Base-by-base conservation (phyloP, 2,888 invertebrate genomes). In the Euproctis similis region DNA sequence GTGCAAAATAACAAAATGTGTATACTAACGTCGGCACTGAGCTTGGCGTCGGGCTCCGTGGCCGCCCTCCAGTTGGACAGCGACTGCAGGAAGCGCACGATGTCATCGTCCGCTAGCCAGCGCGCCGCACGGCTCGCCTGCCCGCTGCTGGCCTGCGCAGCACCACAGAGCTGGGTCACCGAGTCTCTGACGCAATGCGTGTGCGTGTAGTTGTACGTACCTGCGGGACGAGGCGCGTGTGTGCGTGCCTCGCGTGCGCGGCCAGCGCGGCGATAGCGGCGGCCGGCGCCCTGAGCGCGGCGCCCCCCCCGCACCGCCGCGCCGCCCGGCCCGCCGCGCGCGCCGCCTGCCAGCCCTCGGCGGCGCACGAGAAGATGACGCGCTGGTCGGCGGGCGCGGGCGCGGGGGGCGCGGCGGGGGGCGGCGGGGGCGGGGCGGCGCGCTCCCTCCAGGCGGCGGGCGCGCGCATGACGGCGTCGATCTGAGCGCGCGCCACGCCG, bases 81-180 rank as follows among this genome's bases (percentile, higher is more conserved):
- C 48, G 86, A 90, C 90, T 94, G 95, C 50, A 98, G 88, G 75
- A 97, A 95, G 29, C 97, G 84, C 60, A 93, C 95, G 37, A 98
- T 97, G 63, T 98, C 97, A 54, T 96, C 96, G 72, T 98, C 97
- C 47, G 95, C 94, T 1, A 97, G 87, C 97, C 97, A 77, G 31
- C 64, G 55, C 3, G 62, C 52, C 17, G 69, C 67, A 28, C 66
- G 49, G 56, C 53, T 34, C 4, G 4, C n/a, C 8, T 22, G 24
- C 9, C 21, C 21, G 10, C 21, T 21, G 5, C 10, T 21, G 3
- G 21, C 59, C 54, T 58, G n/a, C n/a, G n/a, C n/a, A n/a, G n/a
- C n/a, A n/a, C n/a, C n/a, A n/a, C n/a, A n/a, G n/a, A n/a, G n/a
- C n/a, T n/a, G n/a, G n/a, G n/a, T n/a, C n/a, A n/a, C n/a, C n/a